phyloP scores from a whole-genome alignment of 2,113 vertebrate genomes.

The Macquaria ambigua region DNA sequence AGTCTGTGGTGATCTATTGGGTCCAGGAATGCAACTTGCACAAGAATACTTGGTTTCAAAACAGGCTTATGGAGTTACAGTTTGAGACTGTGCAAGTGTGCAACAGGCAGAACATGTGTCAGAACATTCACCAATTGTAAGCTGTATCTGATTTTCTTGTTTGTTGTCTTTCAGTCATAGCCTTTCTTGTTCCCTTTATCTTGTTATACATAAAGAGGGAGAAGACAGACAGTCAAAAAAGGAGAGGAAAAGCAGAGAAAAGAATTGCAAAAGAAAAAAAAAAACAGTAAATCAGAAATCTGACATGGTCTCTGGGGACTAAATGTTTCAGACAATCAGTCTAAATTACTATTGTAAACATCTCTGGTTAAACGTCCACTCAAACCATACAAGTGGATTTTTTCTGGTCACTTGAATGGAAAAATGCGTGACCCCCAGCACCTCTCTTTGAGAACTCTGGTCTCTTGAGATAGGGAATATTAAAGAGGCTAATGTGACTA shows the following conservation, averaged over 20 bases:
- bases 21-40: slow-evolving; percentile 67
- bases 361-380: slow-evolving; percentile 56
- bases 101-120: slow-evolving; percentile 33
- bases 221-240: background rate
- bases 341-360: slow-evolving; percentile 72
- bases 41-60: slow-evolving; percentile 56
- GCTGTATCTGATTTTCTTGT: background rate
- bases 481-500: slow-evolving; percentile 78
- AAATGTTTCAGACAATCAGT: slow-evolving; percentile 43
- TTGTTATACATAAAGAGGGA: background rate
- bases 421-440: slow-evolving; percentile 79
- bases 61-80: slow-evolving; percentile 23
- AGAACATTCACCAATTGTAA: slow-evolving; percentile 15
- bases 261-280: background rate
- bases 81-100: slow-evolving; percentile 22
- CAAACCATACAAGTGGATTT: slow-evolving; percentile 51
- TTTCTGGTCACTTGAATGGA: slow-evolving; percentile 78
- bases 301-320: slow-evolving; percentile 33
- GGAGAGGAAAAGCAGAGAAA: background rate
- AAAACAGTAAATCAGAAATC: slow-evolving; percentile 12
- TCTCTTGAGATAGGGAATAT: slow-evolving; percentile 80
- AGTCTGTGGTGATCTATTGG: slow-evolving; percentile 61
- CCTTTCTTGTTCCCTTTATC: background rate
- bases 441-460: slow-evolving; percentile 74
- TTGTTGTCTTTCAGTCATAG: background rate